These are phyloP conservation scores for Meiosimyza platycephala DNA, from an alignment of 2,888 invertebrate genomes.

Conservation along the genomic window DNA sequence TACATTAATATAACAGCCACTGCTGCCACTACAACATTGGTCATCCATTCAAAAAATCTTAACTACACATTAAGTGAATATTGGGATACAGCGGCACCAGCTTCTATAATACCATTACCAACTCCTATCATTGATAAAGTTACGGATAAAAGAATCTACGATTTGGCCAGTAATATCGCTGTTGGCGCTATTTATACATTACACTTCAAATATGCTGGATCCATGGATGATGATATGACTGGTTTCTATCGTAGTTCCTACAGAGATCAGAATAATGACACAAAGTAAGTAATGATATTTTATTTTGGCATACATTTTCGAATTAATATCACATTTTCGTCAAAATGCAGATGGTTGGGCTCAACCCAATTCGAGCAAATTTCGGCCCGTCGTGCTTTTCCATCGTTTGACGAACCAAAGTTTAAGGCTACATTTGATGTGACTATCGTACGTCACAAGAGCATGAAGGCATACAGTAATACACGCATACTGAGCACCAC, in stretches of 20 bases:
- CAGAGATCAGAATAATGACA: constrained; percentile 44
- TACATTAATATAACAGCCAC: constrained; percentile 69
- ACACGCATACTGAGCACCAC: constrained; percentile 47
- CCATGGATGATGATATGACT: constrained; percentile 65
- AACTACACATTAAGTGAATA: constrained; percentile 48
- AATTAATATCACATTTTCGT: background rate
- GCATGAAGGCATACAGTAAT: constrained; percentile 61
- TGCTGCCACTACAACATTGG: constrained; percentile 64
- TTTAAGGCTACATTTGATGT: constrained; percentile 76
- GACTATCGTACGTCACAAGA: constrained; percentile 70
- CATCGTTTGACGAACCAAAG: constrained; percentile 81
- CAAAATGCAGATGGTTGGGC: constrained; percentile 65
- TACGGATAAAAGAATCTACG: constrained; percentile 67
- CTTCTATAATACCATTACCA: constrained; percentile 17
- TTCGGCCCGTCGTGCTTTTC: constrained; percentile 76
- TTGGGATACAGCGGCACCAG: constrained; percentile 39
- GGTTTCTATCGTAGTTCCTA: constrained; percentile 58
- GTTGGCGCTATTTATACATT: constrained; percentile 65
- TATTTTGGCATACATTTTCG: background rate
- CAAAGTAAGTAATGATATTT: constrained; percentile 45
- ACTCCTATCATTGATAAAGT: constrained; percentile 50
- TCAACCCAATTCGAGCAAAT: constrained; percentile 77
- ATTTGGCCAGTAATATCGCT: constrained; percentile 59
- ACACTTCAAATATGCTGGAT: constrained; percentile 67
- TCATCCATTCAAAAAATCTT: constrained; percentile 69